phyloP scores from a whole-genome alignment of 2,797 vertebrate species.

The Decapterus maruadsi region DNA sequence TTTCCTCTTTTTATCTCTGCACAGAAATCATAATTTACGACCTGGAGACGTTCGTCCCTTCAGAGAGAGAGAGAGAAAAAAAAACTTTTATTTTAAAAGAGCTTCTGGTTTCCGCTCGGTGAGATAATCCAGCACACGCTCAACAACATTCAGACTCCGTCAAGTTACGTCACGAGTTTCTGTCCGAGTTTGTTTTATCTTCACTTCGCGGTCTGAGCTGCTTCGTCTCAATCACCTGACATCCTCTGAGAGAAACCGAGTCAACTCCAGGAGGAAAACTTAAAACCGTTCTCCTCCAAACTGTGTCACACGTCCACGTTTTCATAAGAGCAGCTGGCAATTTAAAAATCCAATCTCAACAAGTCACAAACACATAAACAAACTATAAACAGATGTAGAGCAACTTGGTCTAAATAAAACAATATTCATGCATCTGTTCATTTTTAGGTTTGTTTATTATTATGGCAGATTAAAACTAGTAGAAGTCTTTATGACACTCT shows the following conservation, averaged over 20 bases:
- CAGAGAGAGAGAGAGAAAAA: neutral
- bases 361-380: neutral
- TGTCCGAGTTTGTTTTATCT: slow-evolving; percentile 5
- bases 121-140: slow-evolving; percentile 43
- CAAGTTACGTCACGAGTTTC: slow-evolving; percentile 10
- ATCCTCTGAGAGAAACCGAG: neutral
- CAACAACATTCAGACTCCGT: neutral
- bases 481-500: slow-evolving; percentile 10
- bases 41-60: neutral
- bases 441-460: neutral
- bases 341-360: neutral
- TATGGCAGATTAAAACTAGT: neutral
- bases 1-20: slow-evolving; percentile 1
- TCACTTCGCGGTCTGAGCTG: slow-evolving; percentile 3
- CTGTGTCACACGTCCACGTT: neutral
- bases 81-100: slow-evolving; percentile 8
- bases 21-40: neutral
- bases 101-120: slow-evolving; percentile 16
- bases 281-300: too few relatives aligned
- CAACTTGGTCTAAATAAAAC: neutral
- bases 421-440: neutral
- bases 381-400: neutral
- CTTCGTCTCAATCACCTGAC: slow-evolving; percentile 29
- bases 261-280: neutral
- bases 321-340: neutral